Conservation (phyloP, 1,140 invertebrate genomes). For the Drosophila eugracilis region DNA sequence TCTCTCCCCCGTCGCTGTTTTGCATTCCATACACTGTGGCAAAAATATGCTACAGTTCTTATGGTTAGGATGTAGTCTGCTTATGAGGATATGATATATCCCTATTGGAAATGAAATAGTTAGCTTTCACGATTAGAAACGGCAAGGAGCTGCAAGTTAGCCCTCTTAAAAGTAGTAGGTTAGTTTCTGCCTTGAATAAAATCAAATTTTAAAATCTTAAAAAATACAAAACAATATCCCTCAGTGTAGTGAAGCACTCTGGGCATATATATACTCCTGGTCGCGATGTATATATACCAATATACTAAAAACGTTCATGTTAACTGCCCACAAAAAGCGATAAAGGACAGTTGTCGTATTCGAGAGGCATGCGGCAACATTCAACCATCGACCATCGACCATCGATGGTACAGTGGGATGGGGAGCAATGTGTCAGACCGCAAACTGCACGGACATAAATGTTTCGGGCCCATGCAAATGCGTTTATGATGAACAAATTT, state of each 20-base stretch:
- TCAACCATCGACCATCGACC: slow-evolving; percentile 30
- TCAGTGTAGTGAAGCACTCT: slow-evolving; percentile 6
- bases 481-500: slow-evolving; percentile 82
- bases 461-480: slow-evolving; percentile 56
- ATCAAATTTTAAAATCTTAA: too few species aligned
- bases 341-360: slow-evolving; percentile 75
- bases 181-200: too few species aligned
- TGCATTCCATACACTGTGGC: slow-evolving; percentile 21
- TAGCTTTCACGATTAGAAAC: too few species aligned
- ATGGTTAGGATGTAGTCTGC: too few species aligned
- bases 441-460: slow-evolving; percentile 64
- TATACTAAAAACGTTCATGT: slow-evolving; percentile 63
- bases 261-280: slow-evolving; percentile 22
- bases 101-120: too few species aligned
- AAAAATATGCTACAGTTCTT: background rate
- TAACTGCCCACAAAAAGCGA: slow-evolving; percentile 80
- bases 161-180: too few species aligned
- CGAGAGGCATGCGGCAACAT: slow-evolving; percentile 40
- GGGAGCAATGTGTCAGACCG: slow-evolving; percentile 62
- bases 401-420: slow-evolving; percentile 20
- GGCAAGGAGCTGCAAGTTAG: too few species aligned
- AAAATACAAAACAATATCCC: too few species aligned
- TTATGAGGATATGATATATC: too few species aligned
- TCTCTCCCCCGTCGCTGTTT: slow-evolving; percentile 25
- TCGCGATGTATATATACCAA: slow-evolving; percentile 21